A percentile compares a stretch with the other conserved stretches of the same genome.
Conservation (phyloP, 1,140 invertebrate genomes). For the Drosophila tani region DNA sequence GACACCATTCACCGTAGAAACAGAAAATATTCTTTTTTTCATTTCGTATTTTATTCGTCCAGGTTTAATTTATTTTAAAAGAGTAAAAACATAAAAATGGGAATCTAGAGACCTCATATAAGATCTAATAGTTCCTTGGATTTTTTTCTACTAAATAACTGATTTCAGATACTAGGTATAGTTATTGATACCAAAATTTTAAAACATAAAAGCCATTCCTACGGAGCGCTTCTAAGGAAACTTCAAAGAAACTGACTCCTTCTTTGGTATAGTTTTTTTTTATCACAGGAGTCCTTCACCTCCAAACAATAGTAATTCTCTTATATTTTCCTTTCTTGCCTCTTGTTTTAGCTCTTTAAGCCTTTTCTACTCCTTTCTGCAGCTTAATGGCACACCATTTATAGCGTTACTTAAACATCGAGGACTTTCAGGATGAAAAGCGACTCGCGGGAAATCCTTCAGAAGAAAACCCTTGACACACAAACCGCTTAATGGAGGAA, state of each 20-base stretch:
- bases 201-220: not conserved
- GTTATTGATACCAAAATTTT: not conserved
- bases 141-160: not conserved
- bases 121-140: too few relatives aligned
- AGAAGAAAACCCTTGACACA: conserved; percentile 32
- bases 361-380: not conserved
- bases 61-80: conserved; percentile 31
- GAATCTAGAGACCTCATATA: not conserved
- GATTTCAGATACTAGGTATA: not conserved
- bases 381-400: conserved; percentile 40
- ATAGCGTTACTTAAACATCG: conserved; percentile 43
- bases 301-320: conserved; percentile 1
- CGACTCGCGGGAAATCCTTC: conserved; percentile 10
- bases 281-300: not conserved
- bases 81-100: not conserved
- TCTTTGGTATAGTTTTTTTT: not conserved
- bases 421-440: conserved; percentile 34
- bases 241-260: not conserved
- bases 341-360: not conserved
- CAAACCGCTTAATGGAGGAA: conserved; percentile 5
- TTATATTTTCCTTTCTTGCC: not conserved
- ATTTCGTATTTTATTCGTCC: conserved; percentile 20
- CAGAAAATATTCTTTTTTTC: not conserved
- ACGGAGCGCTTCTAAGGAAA: not conserved
- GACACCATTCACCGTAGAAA: not conserved